Percentiles rank a stretch among this genome's conserved stretches.
Conservation (phyloP, 1,140 invertebrate genomes). For the Eupristina koningsbergeri region DNA sequence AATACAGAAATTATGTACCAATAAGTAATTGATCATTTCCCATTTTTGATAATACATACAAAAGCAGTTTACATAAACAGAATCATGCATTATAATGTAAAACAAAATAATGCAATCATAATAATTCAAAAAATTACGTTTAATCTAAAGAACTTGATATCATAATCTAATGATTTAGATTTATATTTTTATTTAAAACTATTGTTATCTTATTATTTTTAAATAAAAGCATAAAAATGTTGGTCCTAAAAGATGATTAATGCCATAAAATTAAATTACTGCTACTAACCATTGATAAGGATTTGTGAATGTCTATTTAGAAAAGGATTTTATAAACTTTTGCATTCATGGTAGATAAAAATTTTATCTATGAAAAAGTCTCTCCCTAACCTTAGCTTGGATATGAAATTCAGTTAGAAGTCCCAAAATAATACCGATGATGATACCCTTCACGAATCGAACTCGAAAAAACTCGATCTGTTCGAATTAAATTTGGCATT, state of each 20-base stretch:
- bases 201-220: no score
- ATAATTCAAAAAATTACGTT: no score
- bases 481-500: conserved; percentile 44
- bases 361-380: conserved; percentile 14
- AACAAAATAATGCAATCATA: no score
- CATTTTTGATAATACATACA: no score
- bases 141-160: no score
- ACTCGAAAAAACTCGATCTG: neutral
- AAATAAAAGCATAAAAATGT: neutral
- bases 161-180: no score
- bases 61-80: no score
- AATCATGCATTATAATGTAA: no score
- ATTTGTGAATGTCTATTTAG: neutral
- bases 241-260: no score
- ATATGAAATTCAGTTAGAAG: neutral
- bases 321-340: neutral
- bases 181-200: no score
- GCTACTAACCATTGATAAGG: neutral
- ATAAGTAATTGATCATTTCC: no score
- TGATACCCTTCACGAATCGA: conserved; percentile 25
- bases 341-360: neutral
- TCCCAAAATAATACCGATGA: neutral
- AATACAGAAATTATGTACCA: no score
- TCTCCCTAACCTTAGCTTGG: neutral
- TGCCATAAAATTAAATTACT: neutral